Percentiles rank a stretch among this genome's conserved stretches.
Conservation (phyloP, 2,888 invertebrate genomes). For the Sarcophaga carnaria region DNA sequence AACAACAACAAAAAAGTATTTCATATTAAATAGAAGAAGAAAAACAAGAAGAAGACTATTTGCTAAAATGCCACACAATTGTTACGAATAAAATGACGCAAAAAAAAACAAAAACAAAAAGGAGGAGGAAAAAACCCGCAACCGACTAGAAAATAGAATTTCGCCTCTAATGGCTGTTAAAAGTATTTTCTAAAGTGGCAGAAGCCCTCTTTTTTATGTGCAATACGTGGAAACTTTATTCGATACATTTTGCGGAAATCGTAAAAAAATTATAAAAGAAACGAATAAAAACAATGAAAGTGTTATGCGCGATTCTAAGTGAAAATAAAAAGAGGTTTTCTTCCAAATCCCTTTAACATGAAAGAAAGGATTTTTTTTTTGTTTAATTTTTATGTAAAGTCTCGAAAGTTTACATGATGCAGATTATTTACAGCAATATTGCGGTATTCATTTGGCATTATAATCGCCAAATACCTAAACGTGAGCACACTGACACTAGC, state of each 20-base stretch:
- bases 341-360: too few species aligned
- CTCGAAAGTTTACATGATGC: too few species aligned
- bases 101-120: too few species aligned
- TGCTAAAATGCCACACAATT: constrained; percentile 16
- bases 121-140: background rate
- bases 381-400: too few species aligned
- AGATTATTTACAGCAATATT: too few species aligned
- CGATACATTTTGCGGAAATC: constrained; percentile 1
- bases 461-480: too few species aligned
- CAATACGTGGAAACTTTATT: background rate
- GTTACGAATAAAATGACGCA: background rate
- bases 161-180: background rate
- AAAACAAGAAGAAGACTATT: background rate
- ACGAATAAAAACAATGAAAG: background rate
- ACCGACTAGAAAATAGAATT: background rate
- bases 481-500: too few species aligned
- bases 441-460: too few species aligned
- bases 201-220: background rate
- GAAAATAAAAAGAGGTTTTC: too few species aligned
- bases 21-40: background rate
- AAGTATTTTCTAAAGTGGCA: background rate
- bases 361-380: too few species aligned
- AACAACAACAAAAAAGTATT: background rate
- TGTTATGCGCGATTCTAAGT: too few species aligned
- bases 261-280: background rate